A percentile compares a stretch with the other conserved stretches of the same genome.
Conservation (phyloP, 2,797 vertebrate species). For the Lithobates pipiens region DNA sequence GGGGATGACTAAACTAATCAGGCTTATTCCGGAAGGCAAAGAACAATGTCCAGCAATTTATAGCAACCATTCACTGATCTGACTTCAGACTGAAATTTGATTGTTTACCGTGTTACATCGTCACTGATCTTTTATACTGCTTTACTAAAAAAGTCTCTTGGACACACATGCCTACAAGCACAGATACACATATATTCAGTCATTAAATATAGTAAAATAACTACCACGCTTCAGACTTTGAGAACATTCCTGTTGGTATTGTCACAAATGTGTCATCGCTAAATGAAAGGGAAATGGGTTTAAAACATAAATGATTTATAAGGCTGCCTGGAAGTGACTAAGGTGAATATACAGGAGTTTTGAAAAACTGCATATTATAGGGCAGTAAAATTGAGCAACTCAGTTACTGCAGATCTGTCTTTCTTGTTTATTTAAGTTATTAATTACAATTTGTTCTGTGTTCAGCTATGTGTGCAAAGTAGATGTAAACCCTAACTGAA, state of each 20-base stretch:
- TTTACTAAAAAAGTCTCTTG: neutral
- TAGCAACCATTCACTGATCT: neutral
- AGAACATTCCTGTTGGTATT: neutral
- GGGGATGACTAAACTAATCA: neutral
- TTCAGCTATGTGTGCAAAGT: neutral
- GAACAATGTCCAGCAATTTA: neutral
- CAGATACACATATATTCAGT: too few relatives aligned
- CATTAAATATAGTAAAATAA: neutral
- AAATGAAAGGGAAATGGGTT: neutral
- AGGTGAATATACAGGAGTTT: constrained; percentile 5
- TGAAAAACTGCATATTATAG: neutral
- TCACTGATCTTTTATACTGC: too few relatives aligned
- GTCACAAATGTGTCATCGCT: constrained; percentile 27
- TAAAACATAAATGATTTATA: constrained; percentile 18
- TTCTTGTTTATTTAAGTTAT: neutral
- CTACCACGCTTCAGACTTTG: neutral
- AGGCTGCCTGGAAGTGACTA: constrained; percentile 28
- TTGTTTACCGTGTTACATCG: too few relatives aligned
- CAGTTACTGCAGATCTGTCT: neutral
- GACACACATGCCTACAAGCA: neutral
- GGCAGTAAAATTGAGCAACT: neutral
- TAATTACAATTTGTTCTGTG: neutral
- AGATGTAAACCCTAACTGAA: too few relatives aligned
- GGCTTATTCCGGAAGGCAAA: neutral
- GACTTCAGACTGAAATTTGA: neutral